phyloP scores from a whole-genome alignment of 2,113 vertebrate genomes.

The Mormyrus iriodes region DNA sequence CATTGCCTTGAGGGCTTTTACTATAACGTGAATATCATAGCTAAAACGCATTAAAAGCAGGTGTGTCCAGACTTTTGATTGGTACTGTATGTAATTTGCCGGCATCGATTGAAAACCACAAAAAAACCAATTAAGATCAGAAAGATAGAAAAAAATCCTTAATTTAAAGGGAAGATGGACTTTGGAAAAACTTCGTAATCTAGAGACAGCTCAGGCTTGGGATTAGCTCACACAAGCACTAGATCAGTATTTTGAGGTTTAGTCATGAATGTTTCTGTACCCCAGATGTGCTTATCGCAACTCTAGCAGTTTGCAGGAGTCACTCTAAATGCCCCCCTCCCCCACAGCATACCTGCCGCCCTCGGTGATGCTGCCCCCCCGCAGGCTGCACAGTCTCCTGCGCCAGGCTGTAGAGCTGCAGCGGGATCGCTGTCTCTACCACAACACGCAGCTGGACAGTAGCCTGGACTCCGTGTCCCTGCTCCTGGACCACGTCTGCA shows the following conservation, averaged over 20 bases:
- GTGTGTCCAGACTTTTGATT: background rate
- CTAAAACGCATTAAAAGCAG: background rate
- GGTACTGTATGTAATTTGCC: background rate
- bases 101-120: background rate
- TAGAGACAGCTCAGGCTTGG: background rate
- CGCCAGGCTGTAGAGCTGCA: constrained; percentile 93
- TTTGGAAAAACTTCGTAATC: background rate
- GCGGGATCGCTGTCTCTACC: constrained; percentile 91
- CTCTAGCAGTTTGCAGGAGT: background rate
- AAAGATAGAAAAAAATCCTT: background rate
- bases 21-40: background rate
- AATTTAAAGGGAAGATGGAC: background rate
- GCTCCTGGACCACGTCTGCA: constrained; percentile 91
- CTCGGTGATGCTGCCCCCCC: constrained; percentile 93
- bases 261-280: background rate
- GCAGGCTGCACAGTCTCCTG: constrained; percentile 85
- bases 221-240: background rate
- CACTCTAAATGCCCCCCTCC: background rate
- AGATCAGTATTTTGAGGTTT: background rate
- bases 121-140: background rate
- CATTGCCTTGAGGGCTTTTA: background rate
- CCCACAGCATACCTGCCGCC: constrained; percentile 83
- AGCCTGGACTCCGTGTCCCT: constrained; percentile 88
- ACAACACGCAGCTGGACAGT: constrained; percentile 89
- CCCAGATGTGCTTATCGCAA: background rate